These are phyloP conservation scores for Hybognathus amarus DNA, from an alignment of 2,797 vertebrate species.

Conservation along the genomic window DNA sequence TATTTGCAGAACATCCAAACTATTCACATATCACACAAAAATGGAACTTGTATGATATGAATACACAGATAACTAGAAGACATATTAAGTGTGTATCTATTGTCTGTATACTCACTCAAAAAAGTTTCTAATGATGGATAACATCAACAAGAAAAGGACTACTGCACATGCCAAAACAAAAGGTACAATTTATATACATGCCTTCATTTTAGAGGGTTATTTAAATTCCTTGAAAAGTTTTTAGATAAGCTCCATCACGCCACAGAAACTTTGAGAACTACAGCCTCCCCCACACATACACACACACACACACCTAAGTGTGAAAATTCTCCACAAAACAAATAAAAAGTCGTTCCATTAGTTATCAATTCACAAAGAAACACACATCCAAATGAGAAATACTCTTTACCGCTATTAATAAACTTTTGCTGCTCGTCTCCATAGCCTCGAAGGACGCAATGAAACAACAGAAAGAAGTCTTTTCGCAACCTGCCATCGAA, in stretches of 20 bases:
- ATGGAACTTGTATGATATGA: too few species aligned
- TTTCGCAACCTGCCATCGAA: constrained; percentile 12
- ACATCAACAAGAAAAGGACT: neutral
- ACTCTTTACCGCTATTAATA: constrained; percentile 26
- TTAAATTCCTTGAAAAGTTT: constrained; percentile 28
- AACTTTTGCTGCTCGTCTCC: constrained; percentile 31
- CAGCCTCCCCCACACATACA: constrained; percentile 6
- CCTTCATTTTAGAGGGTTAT: neutral
- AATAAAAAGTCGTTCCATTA: neutral
- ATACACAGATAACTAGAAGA: too few species aligned
- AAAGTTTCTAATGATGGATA: neutral
- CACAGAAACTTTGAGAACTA: constrained; percentile 52
- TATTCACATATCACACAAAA: too few species aligned
- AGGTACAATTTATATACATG: neutral
- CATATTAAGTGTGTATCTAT: neutral
- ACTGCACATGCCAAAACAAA: neutral
- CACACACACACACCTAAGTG: constrained; percentile 28
- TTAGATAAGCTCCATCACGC: constrained; percentile 34
- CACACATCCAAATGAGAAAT: constrained; percentile 16
- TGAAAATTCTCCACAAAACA: constrained; percentile 32
- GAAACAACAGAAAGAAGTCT: constrained; percentile 11
- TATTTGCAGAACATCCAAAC: too few species aligned
- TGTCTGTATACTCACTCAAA: neutral
- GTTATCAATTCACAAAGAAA: neutral
- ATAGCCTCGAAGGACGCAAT: constrained; percentile 29